Percentiles rank a stretch among this genome's conserved stretches.
These are phyloP conservation scores for Tinamus major DNA, from an alignment of 2,797 vertebrate species.

Conservation along the genomic window DNA sequence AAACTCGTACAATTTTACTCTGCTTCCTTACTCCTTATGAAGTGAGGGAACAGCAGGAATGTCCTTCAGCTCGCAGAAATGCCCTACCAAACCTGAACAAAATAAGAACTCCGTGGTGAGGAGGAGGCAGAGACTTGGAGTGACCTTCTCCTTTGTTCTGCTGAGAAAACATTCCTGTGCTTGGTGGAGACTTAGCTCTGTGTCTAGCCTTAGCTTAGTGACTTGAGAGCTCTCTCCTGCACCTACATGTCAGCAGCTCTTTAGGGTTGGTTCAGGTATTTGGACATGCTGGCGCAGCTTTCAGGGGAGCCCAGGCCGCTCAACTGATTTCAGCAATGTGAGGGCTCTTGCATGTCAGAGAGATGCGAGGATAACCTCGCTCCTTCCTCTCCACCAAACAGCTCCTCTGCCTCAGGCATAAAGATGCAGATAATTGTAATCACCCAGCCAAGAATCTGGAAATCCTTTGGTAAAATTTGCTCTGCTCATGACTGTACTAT, in stretches of 20 bases:
- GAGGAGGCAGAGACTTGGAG: background rate
- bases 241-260: fast-evolving
- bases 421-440: background rate
- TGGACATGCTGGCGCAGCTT: background rate
- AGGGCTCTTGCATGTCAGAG: fast-evolving
- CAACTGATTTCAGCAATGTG: background rate
- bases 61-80: background rate
- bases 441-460: background rate
- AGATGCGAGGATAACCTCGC: background rate
- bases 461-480: background rate
- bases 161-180: background rate
- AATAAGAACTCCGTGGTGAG: fast-evolving
- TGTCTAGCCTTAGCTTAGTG: background rate
- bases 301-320: background rate
- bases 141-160: background rate
- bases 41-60: fast-evolving
- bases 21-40: background rate
- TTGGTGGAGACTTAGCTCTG: background rate
- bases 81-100: background rate
- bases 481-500: background rate
- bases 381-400: background rate
- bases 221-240: background rate
- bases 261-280: background rate
- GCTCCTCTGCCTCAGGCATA: background rate
- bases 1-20: background rate